Evolutionary conservation across 1,140 invertebrate species (phyloP), one percentile per base, ranked within the genome.

Genomic region (Drosophila serrata): DNA sequence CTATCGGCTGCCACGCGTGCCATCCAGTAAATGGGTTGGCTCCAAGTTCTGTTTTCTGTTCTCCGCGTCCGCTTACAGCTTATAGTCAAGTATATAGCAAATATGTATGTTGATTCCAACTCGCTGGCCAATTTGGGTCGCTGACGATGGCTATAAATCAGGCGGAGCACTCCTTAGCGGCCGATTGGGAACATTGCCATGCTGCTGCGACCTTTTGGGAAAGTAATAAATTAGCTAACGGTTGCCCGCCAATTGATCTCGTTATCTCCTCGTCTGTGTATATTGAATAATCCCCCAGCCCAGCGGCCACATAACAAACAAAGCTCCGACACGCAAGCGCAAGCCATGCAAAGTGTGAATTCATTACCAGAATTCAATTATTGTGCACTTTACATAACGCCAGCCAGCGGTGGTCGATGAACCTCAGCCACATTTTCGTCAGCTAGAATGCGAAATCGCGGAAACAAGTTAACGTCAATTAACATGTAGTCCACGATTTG

Each of bases 21-120:
- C 67, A 45, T 39, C 61, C 70, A 56, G 72, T 68, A 82, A 85
- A 85, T 81, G 69, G 82, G 79, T 86, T 81, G 74, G 74, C 73
- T 77, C 55, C 73, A 77, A 76, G 60, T 45, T 72, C 65, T 63
- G 60, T 49, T 60, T 33, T 68, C 48, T 67, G 65, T 46, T 77
- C 46, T 70, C 35, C 19, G 22, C 29, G 33, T 73, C 69, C 48
- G 24, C 58, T 57, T 53, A 29, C 29, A 53, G 42, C 46, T 51
- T 72, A 65, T 13, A 65, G 65, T 60, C 37, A 51, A 65, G 60
- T 45, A 42, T 68, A 65, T 35, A 65, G 65, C 48, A 65, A 53
- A 53, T 53, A 53, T 53, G 51, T 53, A 53, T 53, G 51, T 53
- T 59, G 39, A 58, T 48, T 64, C 62, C 59, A 33, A 31, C 45